phyloP scores from a whole-genome alignment of 2,888 invertebrate genomes.

The Tanytarsus gracilentus region DNA sequence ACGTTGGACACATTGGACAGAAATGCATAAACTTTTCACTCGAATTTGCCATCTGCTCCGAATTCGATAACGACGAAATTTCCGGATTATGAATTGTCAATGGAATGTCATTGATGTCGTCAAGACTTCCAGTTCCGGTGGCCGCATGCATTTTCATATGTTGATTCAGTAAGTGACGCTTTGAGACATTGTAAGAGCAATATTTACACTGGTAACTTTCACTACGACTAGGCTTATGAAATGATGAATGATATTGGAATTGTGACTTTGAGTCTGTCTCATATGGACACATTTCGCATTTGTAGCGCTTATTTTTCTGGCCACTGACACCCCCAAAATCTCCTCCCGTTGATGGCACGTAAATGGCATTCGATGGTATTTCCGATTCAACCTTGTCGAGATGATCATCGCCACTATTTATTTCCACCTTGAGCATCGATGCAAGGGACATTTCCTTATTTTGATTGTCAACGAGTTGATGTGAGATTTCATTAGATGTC shows the following conservation, averaged over 20 bases:
- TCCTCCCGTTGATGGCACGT: not conserved
- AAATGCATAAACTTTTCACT: constrained; percentile 51
- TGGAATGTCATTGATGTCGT: constrained; percentile 37
- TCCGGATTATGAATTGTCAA: constrained; percentile 34
- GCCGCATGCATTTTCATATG: constrained; percentile 69
- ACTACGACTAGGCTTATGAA: constrained; percentile 49
- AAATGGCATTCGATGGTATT: constrained; percentile 8
- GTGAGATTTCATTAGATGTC: not conserved
- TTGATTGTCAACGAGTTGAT: constrained; percentile 6
- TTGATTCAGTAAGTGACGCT: constrained; percentile 70
- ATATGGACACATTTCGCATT: constrained; percentile 73
- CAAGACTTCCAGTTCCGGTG: constrained; percentile 35
- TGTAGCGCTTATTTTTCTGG: constrained; percentile 55
- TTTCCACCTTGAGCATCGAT: constrained; percentile 26
- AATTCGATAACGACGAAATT: constrained; percentile 32
- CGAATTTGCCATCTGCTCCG: constrained; percentile 36
- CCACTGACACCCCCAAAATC: not conserved
- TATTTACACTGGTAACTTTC: constrained; percentile 60
- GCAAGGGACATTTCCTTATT: constrained; percentile 24
- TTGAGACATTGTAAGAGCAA: constrained; percentile 76
- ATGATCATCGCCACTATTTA: constrained; percentile 22
- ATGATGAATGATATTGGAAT: constrained; percentile 77
- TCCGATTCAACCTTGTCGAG: constrained; percentile 18
- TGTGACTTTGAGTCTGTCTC: constrained; percentile 79
- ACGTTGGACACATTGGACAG: constrained; percentile 74